Evolutionary conservation across 2,113 vertebrate species (phyloP), one percentile per base, ranked within the genome.

Genomic region (Microtus pennsylvanicus): DNA sequence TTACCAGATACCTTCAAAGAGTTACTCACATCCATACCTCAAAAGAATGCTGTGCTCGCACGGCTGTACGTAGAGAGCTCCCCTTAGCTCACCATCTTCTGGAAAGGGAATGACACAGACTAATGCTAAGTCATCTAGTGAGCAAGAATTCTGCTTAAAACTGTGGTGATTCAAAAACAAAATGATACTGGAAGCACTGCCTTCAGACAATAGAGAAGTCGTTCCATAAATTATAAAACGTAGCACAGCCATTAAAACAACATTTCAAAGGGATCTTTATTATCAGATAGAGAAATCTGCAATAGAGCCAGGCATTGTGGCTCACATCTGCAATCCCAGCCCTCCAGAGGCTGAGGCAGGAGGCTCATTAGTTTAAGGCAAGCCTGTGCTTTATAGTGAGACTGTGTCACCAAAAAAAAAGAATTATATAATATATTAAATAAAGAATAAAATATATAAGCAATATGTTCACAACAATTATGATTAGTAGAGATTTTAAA

Each of bases 401-500:
- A 58, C 7, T 55, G 38, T 89, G 9, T 76, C 22, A 5, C 2
- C 17, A 61, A 61, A 89, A 45, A 85, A 30, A 58, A 35, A 61
- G 22, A 85, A 33, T 2, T 89, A 50, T 76, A 28, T 1, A 67
- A 52, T 38, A 76, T 13, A 19, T 13, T 69, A 77, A 63, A 72
- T 93, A 45, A 58, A 55, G 42, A 72, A 55, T 42, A 47, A 87
- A 58, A 17, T 21, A 81, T 58, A 26, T 5, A 67, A 82, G 21
- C 24, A 83, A 50, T 94, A 58, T 83, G 52, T 58, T 74, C 38
- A 87, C 5, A 38, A 55, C 6, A 69, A 94, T 90, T 96, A 55
- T 94, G n/a, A 30, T 75, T 94, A 87, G 14, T 92, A 89, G 67
- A 83, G 70, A 52, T 75, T 38, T 38, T 0, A 85, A 96, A 91